Evolutionary conservation across 2,888 invertebrate species (phyloP).

Genomic region (Ptilodon capucinus): DNA sequence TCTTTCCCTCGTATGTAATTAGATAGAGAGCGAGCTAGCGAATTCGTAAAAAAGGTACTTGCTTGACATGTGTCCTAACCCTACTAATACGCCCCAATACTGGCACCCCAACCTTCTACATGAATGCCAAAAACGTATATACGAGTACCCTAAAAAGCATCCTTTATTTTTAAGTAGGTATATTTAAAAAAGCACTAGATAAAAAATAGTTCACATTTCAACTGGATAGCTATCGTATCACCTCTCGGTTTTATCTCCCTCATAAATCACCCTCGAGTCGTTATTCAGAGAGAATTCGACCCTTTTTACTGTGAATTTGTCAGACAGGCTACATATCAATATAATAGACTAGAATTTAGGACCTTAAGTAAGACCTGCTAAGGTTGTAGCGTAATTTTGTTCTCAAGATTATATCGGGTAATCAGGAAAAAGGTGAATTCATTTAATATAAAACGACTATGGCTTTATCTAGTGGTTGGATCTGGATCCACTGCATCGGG

Average conservation of each 20-base stretch:
- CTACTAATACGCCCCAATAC: too few relatives aligned
- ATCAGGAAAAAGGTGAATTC: too few relatives aligned
- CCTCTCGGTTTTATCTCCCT: constrained; percentile 5
- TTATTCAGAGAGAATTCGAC: constrained; percentile 2
- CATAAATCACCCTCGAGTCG: constrained; percentile 7
- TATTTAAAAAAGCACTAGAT: not conserved
- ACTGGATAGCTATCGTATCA: constrained; percentile 3
- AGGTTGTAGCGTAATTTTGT: not conserved
- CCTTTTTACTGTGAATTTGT: constrained; percentile 10
- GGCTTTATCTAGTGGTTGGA: too few relatives aligned
- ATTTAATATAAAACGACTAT: too few relatives aligned
- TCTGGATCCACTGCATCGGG: too few relatives aligned
- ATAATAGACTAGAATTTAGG: not conserved
- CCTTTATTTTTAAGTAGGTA: not conserved
- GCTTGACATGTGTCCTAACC: too few relatives aligned
- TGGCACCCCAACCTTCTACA: too few relatives aligned
- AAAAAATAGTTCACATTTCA: constrained; percentile 4
- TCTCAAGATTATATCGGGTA: not conserved
- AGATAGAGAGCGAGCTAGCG: too few relatives aligned
- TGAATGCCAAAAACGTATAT: too few relatives aligned
- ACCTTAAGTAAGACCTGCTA: not conserved
- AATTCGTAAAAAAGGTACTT: too few relatives aligned
- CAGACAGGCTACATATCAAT: constrained; percentile 1
- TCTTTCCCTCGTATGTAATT: too few relatives aligned
- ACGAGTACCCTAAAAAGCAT: too few relatives aligned